A percentile compares a stretch with the other conserved stretches of the same genome.
Conservation (phyloP, 2,797 vertebrate species). For the Alosa sapidissima region DNA sequence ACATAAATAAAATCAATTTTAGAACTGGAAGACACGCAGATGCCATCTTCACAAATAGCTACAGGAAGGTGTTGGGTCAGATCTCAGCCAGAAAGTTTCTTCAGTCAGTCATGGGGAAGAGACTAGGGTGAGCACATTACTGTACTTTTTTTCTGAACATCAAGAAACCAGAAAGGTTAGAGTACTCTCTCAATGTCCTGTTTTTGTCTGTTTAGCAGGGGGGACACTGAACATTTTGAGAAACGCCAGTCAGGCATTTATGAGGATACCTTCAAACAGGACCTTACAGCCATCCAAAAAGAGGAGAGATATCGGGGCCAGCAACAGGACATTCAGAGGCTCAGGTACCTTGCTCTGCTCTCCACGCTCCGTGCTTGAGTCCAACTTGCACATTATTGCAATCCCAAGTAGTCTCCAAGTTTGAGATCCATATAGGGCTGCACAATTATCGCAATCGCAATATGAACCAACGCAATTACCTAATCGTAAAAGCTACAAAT, state of each 20-base stretch:
- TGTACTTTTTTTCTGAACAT: neutral
- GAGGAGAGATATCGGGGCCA: slow-evolving; percentile 64
- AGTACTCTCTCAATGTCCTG: neutral
- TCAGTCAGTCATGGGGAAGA: slow-evolving; percentile 88
- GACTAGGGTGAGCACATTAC: slow-evolving; percentile 77
- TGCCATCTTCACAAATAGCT: slow-evolving; percentile 92
- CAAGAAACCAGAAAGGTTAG: neutral
- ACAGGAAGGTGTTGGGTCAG: slow-evolving; percentile 90
- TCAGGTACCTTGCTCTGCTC: slow-evolving; percentile 50
- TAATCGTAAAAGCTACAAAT: too few relatives aligned
- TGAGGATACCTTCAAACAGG: slow-evolving; percentile 70
- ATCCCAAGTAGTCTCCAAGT: neutral
- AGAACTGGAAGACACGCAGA: slow-evolving; percentile 89
- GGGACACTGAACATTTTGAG: slow-evolving; percentile 59
- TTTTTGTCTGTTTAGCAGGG: slow-evolving; percentile 47
- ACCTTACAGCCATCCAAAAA: slow-evolving; percentile 69
- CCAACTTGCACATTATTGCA: neutral
- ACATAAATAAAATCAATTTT: neutral
- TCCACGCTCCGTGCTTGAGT: neutral
- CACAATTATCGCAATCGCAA: too few relatives aligned
- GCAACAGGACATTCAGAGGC: slow-evolving; percentile 46
- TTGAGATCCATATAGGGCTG: too few relatives aligned
- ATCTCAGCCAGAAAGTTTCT: slow-evolving; percentile 89
- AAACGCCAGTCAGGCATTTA: slow-evolving; percentile 71
- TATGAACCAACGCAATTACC: too few relatives aligned